phyloP scores from a whole-genome alignment of 2,113 vertebrate genomes.

The Perccottus glenii region DNA sequence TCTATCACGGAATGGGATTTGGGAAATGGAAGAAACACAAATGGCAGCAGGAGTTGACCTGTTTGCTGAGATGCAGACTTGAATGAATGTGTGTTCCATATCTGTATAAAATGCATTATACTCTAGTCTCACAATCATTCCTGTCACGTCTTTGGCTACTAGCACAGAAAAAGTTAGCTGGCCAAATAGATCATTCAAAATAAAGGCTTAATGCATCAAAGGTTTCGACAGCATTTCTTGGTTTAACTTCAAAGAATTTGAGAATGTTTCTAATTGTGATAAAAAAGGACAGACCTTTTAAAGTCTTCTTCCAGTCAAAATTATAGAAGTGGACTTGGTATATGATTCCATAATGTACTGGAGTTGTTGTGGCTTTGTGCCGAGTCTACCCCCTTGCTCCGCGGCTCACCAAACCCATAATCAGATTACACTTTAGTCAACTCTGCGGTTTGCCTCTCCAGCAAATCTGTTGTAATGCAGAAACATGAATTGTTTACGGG shows the following conservation, averaged over 20 bases:
- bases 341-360: constrained; percentile 11
- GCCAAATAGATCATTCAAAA: too few species aligned
- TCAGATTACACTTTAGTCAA: constrained; percentile 60
- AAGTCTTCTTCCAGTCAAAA: not conserved
- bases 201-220: too few species aligned
- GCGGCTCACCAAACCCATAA: constrained; percentile 44
- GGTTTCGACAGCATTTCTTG: too few species aligned
- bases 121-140: too few species aligned
- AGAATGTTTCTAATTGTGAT: too few species aligned
- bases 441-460: constrained; percentile 42
- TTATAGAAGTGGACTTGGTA: constrained; percentile 2
- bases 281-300: not conserved
- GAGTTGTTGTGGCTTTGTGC: constrained; percentile 18
- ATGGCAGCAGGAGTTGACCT: too few species aligned
- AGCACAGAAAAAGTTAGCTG: too few species aligned
- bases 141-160: too few species aligned
- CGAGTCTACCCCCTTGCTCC: constrained; percentile 8
- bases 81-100: too few species aligned
- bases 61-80: too few species aligned
- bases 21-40: constrained; percentile 22
- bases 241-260: too few species aligned
- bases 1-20: constrained; percentile 21
- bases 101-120: too few species aligned
- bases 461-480: constrained; percentile 68
- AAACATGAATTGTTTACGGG: constrained; percentile 73